Conservation (phyloP, 2,797 vertebrate genomes). For the Rhynchotus rufescens region DNA sequence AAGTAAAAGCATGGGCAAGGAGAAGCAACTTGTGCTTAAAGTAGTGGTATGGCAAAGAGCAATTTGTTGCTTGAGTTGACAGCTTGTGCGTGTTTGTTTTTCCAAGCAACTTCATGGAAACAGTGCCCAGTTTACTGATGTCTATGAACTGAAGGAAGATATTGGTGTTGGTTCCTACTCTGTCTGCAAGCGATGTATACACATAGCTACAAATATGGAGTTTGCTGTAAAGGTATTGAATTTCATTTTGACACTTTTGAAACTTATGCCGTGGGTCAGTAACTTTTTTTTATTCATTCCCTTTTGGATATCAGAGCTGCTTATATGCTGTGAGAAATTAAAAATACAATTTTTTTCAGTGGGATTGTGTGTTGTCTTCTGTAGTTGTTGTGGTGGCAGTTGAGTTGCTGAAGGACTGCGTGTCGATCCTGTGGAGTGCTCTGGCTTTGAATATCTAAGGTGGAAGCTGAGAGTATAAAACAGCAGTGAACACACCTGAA, state of each 20-base stretch:
- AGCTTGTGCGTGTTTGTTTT: conserved; percentile 13
- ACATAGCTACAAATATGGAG: conserved; percentile 90
- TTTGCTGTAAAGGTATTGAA: conserved; percentile 94
- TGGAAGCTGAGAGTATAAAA: background rate
- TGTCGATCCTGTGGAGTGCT: background rate
- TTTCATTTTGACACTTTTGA: background rate
- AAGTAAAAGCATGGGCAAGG: background rate
- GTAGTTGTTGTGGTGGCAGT: background rate
- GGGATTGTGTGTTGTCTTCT: background rate
- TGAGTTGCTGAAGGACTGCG: background rate
- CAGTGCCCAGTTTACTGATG: conserved; percentile 89
- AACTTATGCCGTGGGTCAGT: background rate
- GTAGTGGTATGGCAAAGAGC: background rate
- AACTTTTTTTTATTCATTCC: background rate
- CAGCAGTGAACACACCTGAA: background rate
- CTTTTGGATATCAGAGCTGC: background rate
- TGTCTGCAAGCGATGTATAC: conserved; percentile 94
- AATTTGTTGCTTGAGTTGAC: background rate
- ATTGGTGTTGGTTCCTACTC: conserved; percentile 97
- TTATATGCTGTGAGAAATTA: background rate
- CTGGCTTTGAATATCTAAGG: background rate
- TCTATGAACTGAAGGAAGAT: conserved; percentile 95
- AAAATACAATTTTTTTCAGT: background rate
- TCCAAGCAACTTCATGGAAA: conserved; percentile 88
- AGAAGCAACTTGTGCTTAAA: background rate